These are phyloP conservation scores for Eidolon helvum DNA, from an alignment of 2,113 vertebrate genomes.

Conservation along the genomic window DNA sequence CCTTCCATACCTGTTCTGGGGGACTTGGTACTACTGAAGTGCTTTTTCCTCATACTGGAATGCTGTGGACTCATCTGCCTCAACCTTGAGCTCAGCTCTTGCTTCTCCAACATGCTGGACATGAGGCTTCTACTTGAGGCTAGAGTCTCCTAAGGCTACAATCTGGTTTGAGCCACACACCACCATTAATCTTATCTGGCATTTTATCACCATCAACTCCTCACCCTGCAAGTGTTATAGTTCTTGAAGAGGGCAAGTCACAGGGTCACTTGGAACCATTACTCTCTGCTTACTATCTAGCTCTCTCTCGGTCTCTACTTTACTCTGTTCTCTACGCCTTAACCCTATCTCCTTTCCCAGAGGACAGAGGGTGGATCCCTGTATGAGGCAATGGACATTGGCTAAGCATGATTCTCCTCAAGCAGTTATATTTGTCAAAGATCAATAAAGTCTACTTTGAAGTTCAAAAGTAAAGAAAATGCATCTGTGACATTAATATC, in stretches of 20 bases:
- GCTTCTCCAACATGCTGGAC: neutral
- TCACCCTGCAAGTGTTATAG: neutral
- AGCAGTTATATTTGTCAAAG: neutral
- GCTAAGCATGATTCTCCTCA: neutral
- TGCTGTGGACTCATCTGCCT: neutral
- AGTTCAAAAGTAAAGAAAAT: neutral
- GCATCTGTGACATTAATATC: neutral
- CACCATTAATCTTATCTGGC: neutral
- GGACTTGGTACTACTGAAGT: neutral
- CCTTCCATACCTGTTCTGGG: neutral
- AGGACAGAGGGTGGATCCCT: neutral
- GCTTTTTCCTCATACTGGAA: neutral
- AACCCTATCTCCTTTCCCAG: neutral
- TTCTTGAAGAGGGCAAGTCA: neutral
- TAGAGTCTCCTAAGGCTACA: neutral
- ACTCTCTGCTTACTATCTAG: neutral
- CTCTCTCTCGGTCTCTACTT: neutral
- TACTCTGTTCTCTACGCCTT: neutral
- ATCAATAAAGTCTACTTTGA: neutral
- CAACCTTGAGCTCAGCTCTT: neutral
- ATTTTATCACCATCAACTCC: neutral
- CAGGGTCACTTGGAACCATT: neutral
- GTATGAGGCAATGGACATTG: neutral
- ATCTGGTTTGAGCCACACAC: neutral
- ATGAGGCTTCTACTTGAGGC: neutral